Evolutionary conservation across 2,113 vertebrate species (phyloP).

Genomic region (Spea multiplicata): DNA sequence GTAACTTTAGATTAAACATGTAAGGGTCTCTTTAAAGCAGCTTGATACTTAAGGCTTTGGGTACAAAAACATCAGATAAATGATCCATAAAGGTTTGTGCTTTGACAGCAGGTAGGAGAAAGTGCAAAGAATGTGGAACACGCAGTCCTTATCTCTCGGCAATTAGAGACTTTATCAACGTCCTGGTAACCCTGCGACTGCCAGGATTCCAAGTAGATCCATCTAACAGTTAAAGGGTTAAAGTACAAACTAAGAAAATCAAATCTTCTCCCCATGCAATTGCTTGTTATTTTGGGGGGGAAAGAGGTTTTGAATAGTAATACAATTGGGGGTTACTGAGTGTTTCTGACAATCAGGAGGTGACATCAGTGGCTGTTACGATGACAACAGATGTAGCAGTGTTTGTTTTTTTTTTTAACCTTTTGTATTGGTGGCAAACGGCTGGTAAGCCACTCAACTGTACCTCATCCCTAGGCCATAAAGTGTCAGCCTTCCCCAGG

Average conservation of each 20-base stretch:
- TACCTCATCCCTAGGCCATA: too few species aligned
- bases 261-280: neutral
- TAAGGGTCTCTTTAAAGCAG: too few species aligned
- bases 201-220: neutral
- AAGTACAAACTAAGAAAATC: neutral
- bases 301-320: neutral
- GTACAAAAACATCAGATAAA: too few species aligned
- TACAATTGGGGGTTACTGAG: neutral
- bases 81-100: neutral
- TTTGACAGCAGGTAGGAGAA: neutral
- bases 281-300: neutral
- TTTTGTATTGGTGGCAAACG: too few species aligned
- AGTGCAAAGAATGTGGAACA: neutral
- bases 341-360: constrained; percentile 13
- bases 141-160: too few species aligned
- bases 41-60: too few species aligned
- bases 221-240: neutral
- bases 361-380: neutral
- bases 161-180: too few species aligned
- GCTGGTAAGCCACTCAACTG: too few species aligned
- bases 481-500: too few species aligned
- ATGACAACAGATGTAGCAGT: neutral
- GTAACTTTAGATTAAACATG: too few species aligned
- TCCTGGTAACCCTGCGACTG: too few species aligned
- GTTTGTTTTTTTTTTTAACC: too few species aligned